These are phyloP conservation scores for Furcula furcula DNA, from an alignment of 2,888 invertebrate species.

Conservation along the genomic window DNA sequence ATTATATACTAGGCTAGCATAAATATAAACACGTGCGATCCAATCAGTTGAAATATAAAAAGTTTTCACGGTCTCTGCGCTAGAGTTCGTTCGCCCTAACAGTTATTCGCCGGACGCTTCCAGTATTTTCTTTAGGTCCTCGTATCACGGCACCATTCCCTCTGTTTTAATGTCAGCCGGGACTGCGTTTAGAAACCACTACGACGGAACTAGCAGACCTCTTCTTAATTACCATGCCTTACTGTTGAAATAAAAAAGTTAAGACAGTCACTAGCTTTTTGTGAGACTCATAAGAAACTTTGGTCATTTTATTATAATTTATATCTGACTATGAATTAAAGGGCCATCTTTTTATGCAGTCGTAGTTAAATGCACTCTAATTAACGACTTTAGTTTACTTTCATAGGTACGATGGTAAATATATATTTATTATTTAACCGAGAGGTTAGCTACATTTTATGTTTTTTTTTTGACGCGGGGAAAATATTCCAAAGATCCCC, in stretches of 20 bases:
- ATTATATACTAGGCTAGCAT: conserved; percentile 15
- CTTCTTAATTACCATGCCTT: conserved; percentile 66
- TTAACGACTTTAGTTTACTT: too few relatives aligned
- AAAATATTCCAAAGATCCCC: too few relatives aligned
- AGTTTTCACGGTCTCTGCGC: conserved; percentile 27
- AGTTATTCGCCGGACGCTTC: conserved; percentile 21
- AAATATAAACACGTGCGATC: conserved; percentile 25
- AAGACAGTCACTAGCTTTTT: conserved; percentile 46
- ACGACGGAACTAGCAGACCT: conserved; percentile 47
- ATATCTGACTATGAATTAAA: conserved; percentile 27
- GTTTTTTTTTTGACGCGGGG: too few relatives aligned
- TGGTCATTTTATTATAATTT: conserved; percentile 29
- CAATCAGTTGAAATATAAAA: conserved; percentile 26
- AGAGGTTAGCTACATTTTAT: too few relatives aligned
- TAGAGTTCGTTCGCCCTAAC: conserved; percentile 24
- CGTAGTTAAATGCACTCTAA: conserved; percentile 14
- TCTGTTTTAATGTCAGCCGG: conserved; percentile 48
- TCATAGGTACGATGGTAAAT: too few relatives aligned
- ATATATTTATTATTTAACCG: too few relatives aligned
- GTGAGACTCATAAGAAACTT: conserved; percentile 37
- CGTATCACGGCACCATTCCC: conserved; percentile 40
- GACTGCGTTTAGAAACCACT: conserved; percentile 48
- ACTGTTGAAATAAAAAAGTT: conserved; percentile 54
- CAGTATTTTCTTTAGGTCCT: conserved; percentile 26
- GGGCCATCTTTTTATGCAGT: conserved; percentile 18